phyloP scores from a whole-genome alignment of 2,113 vertebrate genomes.

The Orycteropus afer region DNA sequence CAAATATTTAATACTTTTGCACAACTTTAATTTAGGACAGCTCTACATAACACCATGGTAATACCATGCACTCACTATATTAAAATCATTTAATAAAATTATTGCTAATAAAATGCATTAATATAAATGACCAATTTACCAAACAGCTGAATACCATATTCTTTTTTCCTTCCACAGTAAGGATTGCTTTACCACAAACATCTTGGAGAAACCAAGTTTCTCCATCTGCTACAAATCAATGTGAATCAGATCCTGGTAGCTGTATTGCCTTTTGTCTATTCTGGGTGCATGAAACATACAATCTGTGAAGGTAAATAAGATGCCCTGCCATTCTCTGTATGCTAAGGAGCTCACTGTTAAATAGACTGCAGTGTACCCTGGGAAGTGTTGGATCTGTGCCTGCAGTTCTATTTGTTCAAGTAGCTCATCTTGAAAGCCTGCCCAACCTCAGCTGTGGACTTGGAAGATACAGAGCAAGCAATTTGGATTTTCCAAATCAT shows the following conservation, averaged over 20 bases:
- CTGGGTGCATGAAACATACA: slow-evolving; percentile 64
- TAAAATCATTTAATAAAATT: slow-evolving; percentile 70
- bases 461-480: slow-evolving; percentile 55
- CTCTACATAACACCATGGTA: slow-evolving; percentile 65
- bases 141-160: slow-evolving; percentile 73
- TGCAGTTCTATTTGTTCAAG: slow-evolving; percentile 75
- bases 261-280: slow-evolving; percentile 79
- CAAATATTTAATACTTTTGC: slow-evolving; percentile 55
- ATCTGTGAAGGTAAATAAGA: slow-evolving; percentile 68
- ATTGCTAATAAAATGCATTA: slow-evolving; percentile 67
- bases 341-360: slow-evolving; percentile 75
- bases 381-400: slow-evolving; percentile 70
- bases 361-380: slow-evolving; percentile 74
- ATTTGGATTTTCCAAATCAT: slow-evolving; percentile 72
- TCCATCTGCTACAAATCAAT: slow-evolving; percentile 80
- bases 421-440: slow-evolving; percentile 70
- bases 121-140: slow-evolving; percentile 66
- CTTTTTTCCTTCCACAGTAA: slow-evolving; percentile 52
- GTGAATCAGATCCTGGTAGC: slow-evolving; percentile 76
- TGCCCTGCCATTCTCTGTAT: slow-evolving; percentile 60
- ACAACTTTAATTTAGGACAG: slow-evolving; percentile 53
- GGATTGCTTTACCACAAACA: slow-evolving; percentile 64
- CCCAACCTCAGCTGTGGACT: slow-evolving; percentile 65
- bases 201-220: slow-evolving; percentile 62
- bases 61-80: slow-evolving; percentile 41